Base-by-base conservation (phyloP, 2,113 vertebrate species). In the Danio rerio region DNA sequence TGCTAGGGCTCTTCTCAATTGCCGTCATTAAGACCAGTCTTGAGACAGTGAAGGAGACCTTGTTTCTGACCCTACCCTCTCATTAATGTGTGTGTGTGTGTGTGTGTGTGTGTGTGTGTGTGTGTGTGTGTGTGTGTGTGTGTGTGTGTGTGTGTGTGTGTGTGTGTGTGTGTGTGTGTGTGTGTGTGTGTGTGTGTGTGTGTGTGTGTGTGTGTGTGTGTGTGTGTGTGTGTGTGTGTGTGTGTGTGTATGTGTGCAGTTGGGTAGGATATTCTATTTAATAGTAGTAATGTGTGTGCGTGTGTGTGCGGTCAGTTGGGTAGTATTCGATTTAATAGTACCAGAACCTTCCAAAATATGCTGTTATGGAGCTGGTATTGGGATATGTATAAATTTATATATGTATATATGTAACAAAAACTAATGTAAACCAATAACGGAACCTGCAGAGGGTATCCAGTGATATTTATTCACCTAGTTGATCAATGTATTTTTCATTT, bases 131-230 rank as follows among this genome's bases (percentile, higher is more conserved):
- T 20, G 20, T 12, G 20, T 0, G 65, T 0, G 3, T 4, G 4
- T 56, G 56, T 20, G 20, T 12, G 20, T 0, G 65, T 0, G 3
- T 4, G 4, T 56, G 56, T 20, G 20, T 12, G 20, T 0, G 65
- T 0, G 3, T 4, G 4, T 56, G 56, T 20, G 20, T 12, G 20
- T 0, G 65, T 0, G 3, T 4, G 4, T 56, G 56, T 20, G 20
- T 12, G 20, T 0, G 65, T 0, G 3, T 4, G 4, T 56, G 56
- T 20, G 20, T 12, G 20, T 0, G 65, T 80, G 87, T 83, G 85
- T 83, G 87, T 80, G 87, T 83, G 85, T 83, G 87, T 80, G 87
- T 83, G 85, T 83, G 87, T 80, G 87, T 83, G 85, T 83, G 87
- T 80, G 87, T 83, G 85, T 83, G 87, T 80, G 87, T 83, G 85